Evolutionary conservation across 2,113 vertebrate species (phyloP), one percentile per base, ranked within the genome.

Genomic region (Perognathus longimembris): DNA sequence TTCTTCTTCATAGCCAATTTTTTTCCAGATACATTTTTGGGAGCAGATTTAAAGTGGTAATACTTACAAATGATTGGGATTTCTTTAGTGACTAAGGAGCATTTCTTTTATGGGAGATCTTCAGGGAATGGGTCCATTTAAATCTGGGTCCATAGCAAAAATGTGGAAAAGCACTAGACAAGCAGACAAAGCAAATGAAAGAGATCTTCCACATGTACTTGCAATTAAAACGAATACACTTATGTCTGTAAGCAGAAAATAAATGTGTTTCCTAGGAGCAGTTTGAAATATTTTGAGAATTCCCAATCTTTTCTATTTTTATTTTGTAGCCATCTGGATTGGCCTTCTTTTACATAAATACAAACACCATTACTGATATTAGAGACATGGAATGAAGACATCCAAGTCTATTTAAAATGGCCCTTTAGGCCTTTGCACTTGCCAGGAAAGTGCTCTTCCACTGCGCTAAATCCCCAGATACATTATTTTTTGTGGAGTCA

Each of bases 241-340:
- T 83, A 15, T 17, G 89, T 91, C 77, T 92, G 69, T 67, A 94
- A 89, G 86, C 32, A 92, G 71, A 93, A 95, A 89, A 84, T 66
- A 69, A 89, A 57, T 84, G 76, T 91, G 76, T 91, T 89, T 91
- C 38, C 34, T 57, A 77, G 18, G n/a, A 91, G 28, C 36, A 87
- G 34, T 73, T 78, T 59, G 74, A 73, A 54, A 64, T 78, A 38
- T 93, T 85, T 77, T 86, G 63, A 94, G 57, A 92, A 76, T 45
- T 12, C n/a, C 64, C 34, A 45, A 0, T 85, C 30, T 22, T 75
- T 81, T 32, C 67, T n/a, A 45, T 45, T 45, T 45, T 45, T 45
- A 45, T 45, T 45, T 45, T 45, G 45, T 45, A 45, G 45, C 91
- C 63, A 87, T 42, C 75, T 78, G 32, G 21, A 74, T 61, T 66